phyloP scores from a whole-genome alignment of 2,113 vertebrate species.

The Irena cyanogastra region DNA sequence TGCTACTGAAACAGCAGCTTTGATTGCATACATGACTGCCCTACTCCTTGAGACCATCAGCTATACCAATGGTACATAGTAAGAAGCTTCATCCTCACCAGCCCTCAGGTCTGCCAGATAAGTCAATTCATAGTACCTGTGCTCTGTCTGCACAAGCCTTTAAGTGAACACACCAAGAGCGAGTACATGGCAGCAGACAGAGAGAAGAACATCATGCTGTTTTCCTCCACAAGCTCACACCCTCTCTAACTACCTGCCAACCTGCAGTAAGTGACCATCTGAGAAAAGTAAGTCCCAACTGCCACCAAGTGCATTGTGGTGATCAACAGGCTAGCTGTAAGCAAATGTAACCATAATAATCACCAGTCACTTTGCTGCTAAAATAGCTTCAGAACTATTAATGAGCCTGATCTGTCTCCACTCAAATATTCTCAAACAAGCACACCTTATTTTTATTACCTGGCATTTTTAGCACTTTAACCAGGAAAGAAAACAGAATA shows the following conservation, averaged over 20 bases:
- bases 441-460: not conserved
- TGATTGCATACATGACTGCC: not conserved
- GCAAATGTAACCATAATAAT: not conserved
- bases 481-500: not conserved
- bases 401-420: not conserved
- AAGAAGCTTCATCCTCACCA: not conserved
- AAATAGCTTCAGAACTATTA: not conserved
- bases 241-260: not conserved
- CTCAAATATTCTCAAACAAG: not conserved
- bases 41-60: not conserved
- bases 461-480: not conserved
- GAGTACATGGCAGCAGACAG: not conserved
- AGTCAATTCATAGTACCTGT: not conserved
- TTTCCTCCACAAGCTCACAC: not conserved
- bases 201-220: fast-evolving
- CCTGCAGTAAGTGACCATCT: fast-evolving
- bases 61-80: fast-evolving
- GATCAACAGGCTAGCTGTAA: not conserved
- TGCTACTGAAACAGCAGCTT: not conserved
- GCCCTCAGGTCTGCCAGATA: not conserved
- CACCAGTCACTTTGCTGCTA: not conserved
- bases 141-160: not conserved
- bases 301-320: not conserved
- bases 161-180: not conserved
- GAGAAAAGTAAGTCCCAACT: not conserved